Evolutionary conservation across 1,140 invertebrate species (phyloP), one percentile per base, ranked within the genome.

Genomic region (Drosophila baimaii): DNA sequence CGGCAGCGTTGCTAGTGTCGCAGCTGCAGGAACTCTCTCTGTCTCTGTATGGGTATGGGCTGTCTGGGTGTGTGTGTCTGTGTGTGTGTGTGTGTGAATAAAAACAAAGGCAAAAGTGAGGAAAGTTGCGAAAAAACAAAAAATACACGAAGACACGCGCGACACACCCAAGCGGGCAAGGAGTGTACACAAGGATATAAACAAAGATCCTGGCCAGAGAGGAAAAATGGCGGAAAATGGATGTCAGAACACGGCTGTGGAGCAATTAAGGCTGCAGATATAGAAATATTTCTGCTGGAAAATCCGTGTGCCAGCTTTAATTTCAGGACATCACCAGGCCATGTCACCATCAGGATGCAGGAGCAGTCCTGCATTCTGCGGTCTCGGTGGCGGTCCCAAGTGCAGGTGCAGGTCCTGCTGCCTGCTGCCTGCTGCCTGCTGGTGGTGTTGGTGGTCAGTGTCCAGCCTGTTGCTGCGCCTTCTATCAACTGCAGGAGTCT

Each of bases 391-490:
- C 6, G 23, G 23, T 44, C 12, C 41, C 57, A 61, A 23, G 23
- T 61, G 44, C 58, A 25, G 58, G 25, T 47, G 44, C 23, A 27
- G 4, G 25, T 29, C n/a, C n/a, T n/a, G n/a, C n/a, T 51, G 49
- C 27, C 35, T 13, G 33, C 4, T 37, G 35, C 15, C 3, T 13
- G n/a, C 13, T 37, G 15, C 15, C 35, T 15, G n/a, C 13, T 15
- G 23, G 9, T 13, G 25, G 7, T 29, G 59, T 33, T 57, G 58
- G 73, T 77, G 74, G 75, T 69, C 56, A 75, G 57, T 65, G 56
- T 59, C 55, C 55, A 88, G 82, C 82, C 82, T 86, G 82, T 88
- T 88, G 83, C 83, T 76, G 72, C 46, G 58, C 47, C 44, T 41
- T 12, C 49, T 47, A 62, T 62, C 69, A 76, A 74, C 73, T 41